Evolutionary conservation across 53 echinoderm and acorn worm genomes (phyloP).

Genomic region (Holothuria leucospilota): DNA sequence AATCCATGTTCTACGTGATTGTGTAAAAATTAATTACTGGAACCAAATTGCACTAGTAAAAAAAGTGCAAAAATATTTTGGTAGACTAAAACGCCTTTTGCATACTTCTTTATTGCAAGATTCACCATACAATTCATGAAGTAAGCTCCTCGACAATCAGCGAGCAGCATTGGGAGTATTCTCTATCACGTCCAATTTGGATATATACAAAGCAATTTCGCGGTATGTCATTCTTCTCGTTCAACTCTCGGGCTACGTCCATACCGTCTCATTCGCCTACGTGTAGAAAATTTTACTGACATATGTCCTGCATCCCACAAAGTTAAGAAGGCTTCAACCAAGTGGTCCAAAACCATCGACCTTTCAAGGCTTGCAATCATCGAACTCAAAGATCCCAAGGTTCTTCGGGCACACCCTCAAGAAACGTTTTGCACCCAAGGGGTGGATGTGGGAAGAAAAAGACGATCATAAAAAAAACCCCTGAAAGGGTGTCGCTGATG

Average conservation of each 20-base stretch:
- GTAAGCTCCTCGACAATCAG: neutral
- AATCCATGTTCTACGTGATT: neutral
- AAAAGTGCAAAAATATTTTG: neutral
- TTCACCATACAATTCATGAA: neutral
- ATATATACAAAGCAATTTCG: neutral
- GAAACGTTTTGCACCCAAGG: conserved; percentile 76
- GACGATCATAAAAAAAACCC: conserved; percentile 62
- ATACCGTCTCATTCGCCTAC: too few species aligned
- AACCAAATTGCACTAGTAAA: too few species aligned
- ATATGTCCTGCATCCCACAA: conserved; percentile 11
- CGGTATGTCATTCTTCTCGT: too few species aligned
- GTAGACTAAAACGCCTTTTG: conserved; percentile 12
- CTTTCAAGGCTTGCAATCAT: conserved; percentile 76
- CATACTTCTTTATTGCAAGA: neutral
- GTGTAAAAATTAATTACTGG: too few species aligned
- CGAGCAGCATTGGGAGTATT: neutral
- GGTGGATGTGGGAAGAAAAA: conserved; percentile 7
- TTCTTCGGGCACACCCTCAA: conserved; percentile 77
- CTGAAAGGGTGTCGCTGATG: conserved; percentile 73
- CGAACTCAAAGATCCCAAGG: conserved; percentile 78
- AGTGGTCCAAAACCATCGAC: conserved; percentile 68
- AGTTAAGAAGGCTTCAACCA: conserved; percentile 37
- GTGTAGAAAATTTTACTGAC: too few species aligned
- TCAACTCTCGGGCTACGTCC: too few species aligned
- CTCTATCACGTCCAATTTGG: conserved; percentile 13